phyloP scores from a whole-genome alignment of 1,140 invertebrate genomes.

The Formica exsecta region DNA sequence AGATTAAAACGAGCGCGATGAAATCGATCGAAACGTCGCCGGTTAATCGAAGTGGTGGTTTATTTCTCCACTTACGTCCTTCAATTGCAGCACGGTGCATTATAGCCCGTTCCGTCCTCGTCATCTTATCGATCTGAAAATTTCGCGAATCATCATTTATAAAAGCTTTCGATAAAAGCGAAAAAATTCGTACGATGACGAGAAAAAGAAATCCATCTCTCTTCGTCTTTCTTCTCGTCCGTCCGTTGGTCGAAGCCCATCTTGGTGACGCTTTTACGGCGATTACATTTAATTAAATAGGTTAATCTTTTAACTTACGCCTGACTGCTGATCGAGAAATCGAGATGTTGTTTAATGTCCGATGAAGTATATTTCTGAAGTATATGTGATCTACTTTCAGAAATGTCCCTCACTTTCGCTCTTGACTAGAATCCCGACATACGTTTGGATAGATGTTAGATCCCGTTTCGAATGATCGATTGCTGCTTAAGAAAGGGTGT shows the following conservation, averaged over 20 bases:
- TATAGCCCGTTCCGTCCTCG: not conserved
- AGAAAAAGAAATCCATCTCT: not conserved
- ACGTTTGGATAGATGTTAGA: not conserved
- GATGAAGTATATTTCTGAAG: constrained; percentile 10
- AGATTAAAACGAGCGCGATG: constrained; percentile 25
- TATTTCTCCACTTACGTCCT: constrained; percentile 58
- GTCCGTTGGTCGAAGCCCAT: not conserved
- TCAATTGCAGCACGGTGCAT: constrained; percentile 12
- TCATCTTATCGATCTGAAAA: constrained; percentile 41
- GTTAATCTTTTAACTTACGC: constrained; percentile 9
- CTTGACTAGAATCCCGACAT: not conserved
- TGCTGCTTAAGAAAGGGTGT: not conserved
- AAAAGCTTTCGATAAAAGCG: constrained; percentile 33
- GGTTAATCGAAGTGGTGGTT: constrained; percentile 44
- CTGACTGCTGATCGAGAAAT: constrained; percentile 4
- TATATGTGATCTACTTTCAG: constrained; percentile 36
- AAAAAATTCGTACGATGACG: constrained; percentile 26
- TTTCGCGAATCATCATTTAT: constrained; percentile 42
- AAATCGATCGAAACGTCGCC: constrained; percentile 1
- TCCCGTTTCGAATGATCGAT: constrained; percentile 20
- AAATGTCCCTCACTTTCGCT: constrained; percentile 44
- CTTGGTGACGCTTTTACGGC: not conserved
- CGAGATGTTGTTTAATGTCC: constrained; percentile 13
- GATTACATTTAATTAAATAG: constrained; percentile 12
- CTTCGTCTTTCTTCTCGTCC: not conserved